phyloP scores from a whole-genome alignment of 2,797 vertebrate species.

The Zenarchopterus dispar region DNA sequence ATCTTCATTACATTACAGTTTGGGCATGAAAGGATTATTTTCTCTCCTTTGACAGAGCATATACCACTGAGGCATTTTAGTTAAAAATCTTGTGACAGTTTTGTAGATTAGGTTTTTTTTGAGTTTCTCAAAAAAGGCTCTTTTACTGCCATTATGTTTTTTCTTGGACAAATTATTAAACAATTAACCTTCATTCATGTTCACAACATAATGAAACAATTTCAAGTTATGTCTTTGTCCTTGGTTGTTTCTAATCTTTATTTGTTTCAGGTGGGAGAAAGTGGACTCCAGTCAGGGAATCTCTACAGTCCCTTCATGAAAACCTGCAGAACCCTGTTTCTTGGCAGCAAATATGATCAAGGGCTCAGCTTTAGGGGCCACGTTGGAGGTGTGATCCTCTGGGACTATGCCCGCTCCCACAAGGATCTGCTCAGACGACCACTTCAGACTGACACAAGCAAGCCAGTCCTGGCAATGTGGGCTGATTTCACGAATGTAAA shows the following conservation, averaged over 20 bases:
- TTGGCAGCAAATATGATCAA: slow-evolving; percentile 87
- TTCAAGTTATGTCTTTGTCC: background rate
- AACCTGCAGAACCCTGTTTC: slow-evolving; percentile 89
- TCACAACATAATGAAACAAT: no score
- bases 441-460: slow-evolving; percentile 31
- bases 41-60: no score
- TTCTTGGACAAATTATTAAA: background rate
- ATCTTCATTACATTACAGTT: no score
- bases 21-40: no score
- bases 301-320: slow-evolving; percentile 92
- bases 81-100: no score
- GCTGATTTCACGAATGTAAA: slow-evolving; percentile 81
- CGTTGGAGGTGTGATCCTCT: slow-evolving; percentile 85
- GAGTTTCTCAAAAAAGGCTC: background rate
- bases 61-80: no score
- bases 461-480: slow-evolving; percentile 74
- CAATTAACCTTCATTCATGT: no score
- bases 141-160: background rate
- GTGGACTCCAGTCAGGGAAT: slow-evolving; percentile 84
- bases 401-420: slow-evolving; percentile 82
- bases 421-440: slow-evolving; percentile 77
- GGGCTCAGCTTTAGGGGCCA: slow-evolving; percentile 87
- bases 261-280: slow-evolving; percentile 80
- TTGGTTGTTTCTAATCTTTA: slow-evolving; percentile 1
- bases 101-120: no score